Evolutionary conservation across 35 echinoderm and acorn worm genomes (phyloP), one percentile per base, ranked within the genome.

Genomic region (Holothuria glaberrima): DNA sequence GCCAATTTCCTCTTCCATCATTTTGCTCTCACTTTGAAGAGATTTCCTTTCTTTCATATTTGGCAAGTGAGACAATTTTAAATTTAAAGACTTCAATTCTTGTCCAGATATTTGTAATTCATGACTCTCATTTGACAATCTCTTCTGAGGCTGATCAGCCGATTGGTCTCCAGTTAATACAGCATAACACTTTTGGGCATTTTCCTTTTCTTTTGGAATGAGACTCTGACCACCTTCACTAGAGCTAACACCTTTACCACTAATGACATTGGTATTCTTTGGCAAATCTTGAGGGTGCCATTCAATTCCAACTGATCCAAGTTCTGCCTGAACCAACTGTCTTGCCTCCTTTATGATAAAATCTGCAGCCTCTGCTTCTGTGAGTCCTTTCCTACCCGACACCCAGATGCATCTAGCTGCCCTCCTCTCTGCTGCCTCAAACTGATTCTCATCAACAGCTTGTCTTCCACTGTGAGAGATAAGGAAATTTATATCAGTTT

Each of bases 331-430:
- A 21, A 99, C 60, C 7, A 99, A 75, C 22, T 89, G 75, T 62
- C 92, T 92, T 58, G 97, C 97, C 86, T 99, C 97, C 52, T 32
- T 72, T 32, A 99, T 89, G 4, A 99, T 99, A 57, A 99, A 16
- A 22, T 61, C 38, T 16, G 97, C 97, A 68, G 97, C 97, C 58
- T 99, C 93, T 27, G 91, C 83, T 56, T 99, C 97, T 1, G 97
- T 99, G 25, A 99, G 52, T 33, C 97, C 97, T 71, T 99, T 99
- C 59, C 88, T 88, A 14, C 97, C 97, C 22, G 97, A 95, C 16
- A 91, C 97, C 97, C 97, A 99, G 59, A 99, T 99, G 66, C 97
- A 99, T 12, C 97, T 66, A 20, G 97, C 67, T 13, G 90, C 71
- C 48, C 86, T 87, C 46, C 97, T 92, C 80, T 99, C 92, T 29